A percentile compares a stretch with the other conserved stretches of the same genome.
Conservation (phyloP, 2,113 vertebrate species). For the Hydrolagus affinis region DNA sequence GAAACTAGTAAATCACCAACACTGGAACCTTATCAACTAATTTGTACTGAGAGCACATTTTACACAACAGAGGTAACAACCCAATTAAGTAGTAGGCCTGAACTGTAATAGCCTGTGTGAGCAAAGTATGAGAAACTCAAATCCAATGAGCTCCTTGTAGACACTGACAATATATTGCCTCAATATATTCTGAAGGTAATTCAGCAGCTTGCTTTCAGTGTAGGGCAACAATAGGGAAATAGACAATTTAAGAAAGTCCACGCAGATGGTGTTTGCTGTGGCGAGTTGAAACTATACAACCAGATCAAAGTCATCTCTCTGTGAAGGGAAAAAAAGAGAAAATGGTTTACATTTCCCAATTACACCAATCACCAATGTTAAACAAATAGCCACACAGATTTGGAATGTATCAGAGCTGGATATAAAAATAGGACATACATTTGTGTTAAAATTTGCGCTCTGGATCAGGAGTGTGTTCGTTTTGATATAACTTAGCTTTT, state of each 20-base stretch:
- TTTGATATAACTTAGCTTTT: no score
- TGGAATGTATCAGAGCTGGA: neutral
- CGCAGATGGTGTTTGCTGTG: neutral
- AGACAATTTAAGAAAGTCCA: neutral
- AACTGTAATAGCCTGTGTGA: neutral
- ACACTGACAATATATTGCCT: neutral
- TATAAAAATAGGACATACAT: neutral
- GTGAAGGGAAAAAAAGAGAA: neutral
- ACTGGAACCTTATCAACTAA: neutral
- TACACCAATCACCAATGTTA: neutral
- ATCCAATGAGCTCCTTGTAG: neutral
- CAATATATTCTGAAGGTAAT: neutral
- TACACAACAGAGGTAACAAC: neutral
- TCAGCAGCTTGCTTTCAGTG: neutral
- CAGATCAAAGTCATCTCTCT: conserved; percentile 32
- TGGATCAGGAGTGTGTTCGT: no score
- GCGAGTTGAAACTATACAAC: conserved; percentile 17
- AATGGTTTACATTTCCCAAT: neutral
- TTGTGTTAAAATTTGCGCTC: no score
- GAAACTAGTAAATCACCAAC: neutral
- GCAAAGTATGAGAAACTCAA: neutral
- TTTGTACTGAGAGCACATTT: neutral
- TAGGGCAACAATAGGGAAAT: neutral
- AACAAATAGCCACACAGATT: neutral
- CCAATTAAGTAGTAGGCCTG: neutral